Conservation (phyloP, 2,113 vertebrate species). For the Salvelinus sp. region DNA sequence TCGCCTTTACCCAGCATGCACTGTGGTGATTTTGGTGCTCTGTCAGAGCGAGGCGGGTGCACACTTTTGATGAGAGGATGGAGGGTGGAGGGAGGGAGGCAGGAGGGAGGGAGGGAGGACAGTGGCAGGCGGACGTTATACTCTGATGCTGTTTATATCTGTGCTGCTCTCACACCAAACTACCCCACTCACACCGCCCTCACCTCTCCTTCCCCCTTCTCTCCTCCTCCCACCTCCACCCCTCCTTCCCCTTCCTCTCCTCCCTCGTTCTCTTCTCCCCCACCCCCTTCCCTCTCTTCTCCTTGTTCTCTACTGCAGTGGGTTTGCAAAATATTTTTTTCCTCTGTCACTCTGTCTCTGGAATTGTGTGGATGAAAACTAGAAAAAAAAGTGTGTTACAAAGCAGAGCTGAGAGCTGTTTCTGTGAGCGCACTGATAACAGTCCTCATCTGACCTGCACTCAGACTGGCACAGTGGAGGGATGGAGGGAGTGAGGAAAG, state of each 20-base stretch:
- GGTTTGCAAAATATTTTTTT: neutral
- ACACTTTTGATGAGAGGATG: slow-evolving; percentile 47
- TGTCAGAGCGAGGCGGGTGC: slow-evolving; percentile 42
- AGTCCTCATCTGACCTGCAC: slow-evolving; percentile 59
- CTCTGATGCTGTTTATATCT: neutral
- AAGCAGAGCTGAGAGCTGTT: slow-evolving; percentile 25
- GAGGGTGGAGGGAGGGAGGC: neutral
- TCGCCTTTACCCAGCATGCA: slow-evolving; percentile 56
- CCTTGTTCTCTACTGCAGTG: neutral
- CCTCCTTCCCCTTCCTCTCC: neutral
- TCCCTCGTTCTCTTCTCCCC: too few relatives aligned
- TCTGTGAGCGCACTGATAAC: slow-evolving; percentile 32
- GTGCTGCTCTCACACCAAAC: too few relatives aligned
- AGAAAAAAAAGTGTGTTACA: neutral
- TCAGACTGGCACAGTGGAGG: slow-evolving; percentile 33
- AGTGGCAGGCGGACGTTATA: slow-evolving; percentile 23
- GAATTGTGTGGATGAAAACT: slow-evolving; percentile 28
- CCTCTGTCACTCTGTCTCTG: slow-evolving; percentile 10
- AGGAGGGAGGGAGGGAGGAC: neutral
- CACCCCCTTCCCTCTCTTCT: too few relatives aligned
- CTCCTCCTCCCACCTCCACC: too few relatives aligned
- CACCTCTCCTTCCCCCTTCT: neutral
- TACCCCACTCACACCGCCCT: neutral
- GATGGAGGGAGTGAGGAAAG: neutral
- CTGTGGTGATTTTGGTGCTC: slow-evolving; percentile 42